Conservation (phyloP, 1,140 invertebrate genomes). For the Palaemon carinicauda region DNA sequence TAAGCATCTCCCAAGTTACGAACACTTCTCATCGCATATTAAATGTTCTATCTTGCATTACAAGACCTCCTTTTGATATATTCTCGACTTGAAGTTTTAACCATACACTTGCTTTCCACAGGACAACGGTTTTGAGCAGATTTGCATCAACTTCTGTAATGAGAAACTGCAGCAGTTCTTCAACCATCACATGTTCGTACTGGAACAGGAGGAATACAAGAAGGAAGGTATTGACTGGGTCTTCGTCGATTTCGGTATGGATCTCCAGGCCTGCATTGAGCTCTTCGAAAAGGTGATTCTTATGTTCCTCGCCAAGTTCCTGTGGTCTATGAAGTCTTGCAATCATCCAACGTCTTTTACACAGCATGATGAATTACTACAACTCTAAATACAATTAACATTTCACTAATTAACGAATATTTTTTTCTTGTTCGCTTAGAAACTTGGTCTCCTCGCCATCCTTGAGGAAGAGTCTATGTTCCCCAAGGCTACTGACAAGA, state of each 20-base stretch:
- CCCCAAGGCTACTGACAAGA: slow-evolving; percentile 98
- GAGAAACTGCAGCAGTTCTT: slow-evolving; percentile 56
- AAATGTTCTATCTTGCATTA: background rate
- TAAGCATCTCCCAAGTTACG: slow-evolving; percentile 54
- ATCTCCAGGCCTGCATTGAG: slow-evolving; percentile 49
- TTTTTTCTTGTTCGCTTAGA: slow-evolving; percentile 69
- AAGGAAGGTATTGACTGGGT: slow-evolving; percentile 82
- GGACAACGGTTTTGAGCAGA: slow-evolving; percentile 60
- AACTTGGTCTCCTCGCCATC: slow-evolving; percentile 99
- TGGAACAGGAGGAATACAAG: slow-evolving; percentile 76
- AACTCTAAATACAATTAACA: too few relatives aligned
- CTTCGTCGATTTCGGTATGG: slow-evolving; percentile 79
- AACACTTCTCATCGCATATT: background rate
- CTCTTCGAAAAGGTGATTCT: slow-evolving; percentile 83
- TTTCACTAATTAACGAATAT: too few relatives aligned
- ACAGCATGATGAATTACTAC: too few relatives aligned
- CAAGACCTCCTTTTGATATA: background rate
- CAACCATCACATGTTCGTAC: slow-evolving; percentile 55
- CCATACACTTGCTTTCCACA: slow-evolving; percentile 61
- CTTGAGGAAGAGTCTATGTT: slow-evolving; percentile 99
- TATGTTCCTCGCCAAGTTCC: too few relatives aligned
- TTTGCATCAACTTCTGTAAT: slow-evolving; percentile 53
- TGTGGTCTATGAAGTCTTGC: too few relatives aligned
- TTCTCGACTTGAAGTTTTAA: background rate
- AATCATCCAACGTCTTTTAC: too few relatives aligned